phyloP scores from a whole-genome alignment of 1,140 invertebrate species.

The Anoplolepis gracilipes region DNA sequence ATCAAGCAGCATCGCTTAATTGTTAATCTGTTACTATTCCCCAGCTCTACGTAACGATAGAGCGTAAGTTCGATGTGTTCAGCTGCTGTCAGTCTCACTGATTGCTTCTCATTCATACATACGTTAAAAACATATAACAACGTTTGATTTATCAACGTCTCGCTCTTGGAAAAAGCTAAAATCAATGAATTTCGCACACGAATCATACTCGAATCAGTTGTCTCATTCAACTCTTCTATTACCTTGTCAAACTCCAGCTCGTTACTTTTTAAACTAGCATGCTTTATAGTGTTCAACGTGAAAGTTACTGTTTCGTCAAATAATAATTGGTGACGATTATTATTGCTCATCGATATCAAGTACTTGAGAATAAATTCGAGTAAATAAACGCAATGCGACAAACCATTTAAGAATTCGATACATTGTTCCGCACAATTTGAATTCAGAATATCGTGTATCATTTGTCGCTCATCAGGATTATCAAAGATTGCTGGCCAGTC shows the following conservation, averaged over 20 bases:
- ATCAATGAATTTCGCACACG: constrained; percentile 49
- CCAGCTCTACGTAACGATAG: constrained; percentile 50
- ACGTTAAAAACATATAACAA: constrained; percentile 26
- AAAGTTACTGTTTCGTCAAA: constrained; percentile 61
- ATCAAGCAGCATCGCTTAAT: constrained; percentile 67
- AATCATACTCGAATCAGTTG: not conserved
- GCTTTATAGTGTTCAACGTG: constrained; percentile 46
- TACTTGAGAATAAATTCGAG: constrained; percentile 50
- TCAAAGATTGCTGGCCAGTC: no score
- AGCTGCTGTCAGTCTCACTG: constrained; percentile 16
- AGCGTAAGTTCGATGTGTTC: constrained; percentile 62
- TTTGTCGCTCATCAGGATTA: not conserved
- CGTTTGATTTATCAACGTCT: constrained; percentile 13
- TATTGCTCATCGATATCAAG: constrained; percentile 14
- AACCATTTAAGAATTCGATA: constrained; percentile 67
- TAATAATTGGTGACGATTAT: constrained; percentile 37
- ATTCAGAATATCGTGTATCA: constrained; percentile 64
- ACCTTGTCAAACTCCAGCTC: constrained; percentile 29
- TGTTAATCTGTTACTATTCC: constrained; percentile 21
- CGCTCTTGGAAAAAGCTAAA: constrained; percentile 49
- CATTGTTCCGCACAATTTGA: constrained; percentile 65
- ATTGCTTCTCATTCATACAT: constrained; percentile 38
- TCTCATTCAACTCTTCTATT: constrained; percentile 10
- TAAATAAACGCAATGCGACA: constrained; percentile 19
- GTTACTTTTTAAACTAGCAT: not conserved